These are phyloP conservation scores for Spatulosminthurus flaviceps DNA, from an alignment of 2,888 invertebrate species.

Conservation along the genomic window DNA sequence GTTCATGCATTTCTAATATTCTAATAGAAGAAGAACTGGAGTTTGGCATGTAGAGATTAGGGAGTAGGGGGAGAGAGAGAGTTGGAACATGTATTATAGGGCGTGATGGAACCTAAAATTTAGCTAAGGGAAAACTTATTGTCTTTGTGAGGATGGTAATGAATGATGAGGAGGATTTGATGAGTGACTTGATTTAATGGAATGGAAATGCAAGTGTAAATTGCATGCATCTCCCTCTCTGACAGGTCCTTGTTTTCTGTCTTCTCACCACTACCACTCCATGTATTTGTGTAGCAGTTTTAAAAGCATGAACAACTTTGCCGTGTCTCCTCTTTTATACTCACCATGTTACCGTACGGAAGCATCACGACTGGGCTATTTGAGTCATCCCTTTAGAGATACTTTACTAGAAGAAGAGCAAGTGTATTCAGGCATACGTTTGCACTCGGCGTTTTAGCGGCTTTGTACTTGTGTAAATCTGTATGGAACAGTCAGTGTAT, in stretches of 20 bases:
- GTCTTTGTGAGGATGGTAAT: constrained; percentile 10
- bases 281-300: not conserved
- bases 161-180: constrained; percentile 14
- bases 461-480: constrained; percentile 4
- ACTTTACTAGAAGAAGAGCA: not conserved
- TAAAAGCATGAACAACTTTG: not conserved
- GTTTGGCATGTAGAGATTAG: not conserved
- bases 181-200: constrained; percentile 18
- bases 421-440: not conserved
- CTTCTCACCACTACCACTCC: not conserved
- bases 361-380: not conserved
- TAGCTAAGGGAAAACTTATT: constrained; percentile 6
- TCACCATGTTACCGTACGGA: no score
- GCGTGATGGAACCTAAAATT: not conserved
- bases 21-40: not conserved
- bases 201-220: not conserved
- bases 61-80: not conserved
- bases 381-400: not conserved
- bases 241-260: not conserved
- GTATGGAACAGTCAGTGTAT: not conserved
- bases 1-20: not conserved
- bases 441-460: not conserved
- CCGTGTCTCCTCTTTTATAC: not conserved
- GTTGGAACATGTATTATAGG: not conserved
- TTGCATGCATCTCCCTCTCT: constrained; percentile 7